Conservation (phyloP, 2,797 vertebrate genomes). For the Aythya fuligula region DNA sequence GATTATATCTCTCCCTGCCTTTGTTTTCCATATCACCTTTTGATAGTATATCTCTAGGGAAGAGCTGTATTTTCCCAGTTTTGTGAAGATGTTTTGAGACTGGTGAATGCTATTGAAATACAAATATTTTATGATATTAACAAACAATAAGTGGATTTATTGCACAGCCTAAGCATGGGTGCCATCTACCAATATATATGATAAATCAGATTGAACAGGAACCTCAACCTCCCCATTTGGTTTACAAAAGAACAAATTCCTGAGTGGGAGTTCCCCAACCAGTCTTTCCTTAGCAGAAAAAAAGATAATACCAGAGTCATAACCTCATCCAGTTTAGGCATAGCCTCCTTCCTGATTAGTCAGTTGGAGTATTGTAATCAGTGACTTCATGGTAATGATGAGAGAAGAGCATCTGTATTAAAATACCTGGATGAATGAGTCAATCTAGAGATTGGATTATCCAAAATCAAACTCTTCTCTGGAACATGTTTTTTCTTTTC, state of each 20-base stretch:
- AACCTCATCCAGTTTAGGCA: constrained; percentile 33
- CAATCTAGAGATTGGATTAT: not conserved
- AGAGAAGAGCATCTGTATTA: not conserved
- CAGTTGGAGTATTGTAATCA: constrained; percentile 28
- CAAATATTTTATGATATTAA: not conserved
- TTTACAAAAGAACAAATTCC: not conserved
- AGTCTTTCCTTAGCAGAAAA: constrained; percentile 26
- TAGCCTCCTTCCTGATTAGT: constrained; percentile 57
- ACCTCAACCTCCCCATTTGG: not conserved
- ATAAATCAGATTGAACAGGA: not conserved
- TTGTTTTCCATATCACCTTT: not conserved
- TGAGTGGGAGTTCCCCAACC: constrained; percentile 39
- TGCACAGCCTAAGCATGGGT: not conserved
- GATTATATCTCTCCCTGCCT: not conserved
- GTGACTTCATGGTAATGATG: constrained; percentile 7
- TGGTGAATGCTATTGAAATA: not conserved
- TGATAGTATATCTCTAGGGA: not conserved
- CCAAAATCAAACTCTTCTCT: not conserved
- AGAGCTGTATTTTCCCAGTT: not conserved
- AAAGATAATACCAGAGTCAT: constrained; percentile 28
- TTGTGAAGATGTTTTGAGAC: not conserved
- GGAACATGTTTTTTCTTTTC: not conserved
- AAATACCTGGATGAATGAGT: not conserved
- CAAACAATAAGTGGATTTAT: not conserved
- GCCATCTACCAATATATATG: not conserved